Evolutionary conservation across 2,888 invertebrate genomes (phyloP).

Genomic region (Acronicta aceris): DNA sequence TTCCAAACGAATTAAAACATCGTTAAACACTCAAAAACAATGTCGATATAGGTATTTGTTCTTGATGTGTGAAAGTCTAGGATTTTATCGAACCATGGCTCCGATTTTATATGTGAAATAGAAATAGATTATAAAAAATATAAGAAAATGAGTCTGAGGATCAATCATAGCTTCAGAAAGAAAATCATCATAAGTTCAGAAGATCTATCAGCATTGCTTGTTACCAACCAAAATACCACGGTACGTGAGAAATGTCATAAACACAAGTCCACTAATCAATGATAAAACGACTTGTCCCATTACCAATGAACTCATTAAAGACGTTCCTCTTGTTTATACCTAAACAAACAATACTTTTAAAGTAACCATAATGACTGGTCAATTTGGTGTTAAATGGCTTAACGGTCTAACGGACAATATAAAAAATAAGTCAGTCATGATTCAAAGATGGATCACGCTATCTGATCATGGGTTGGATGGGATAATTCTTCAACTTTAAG

Average conservation of each 20-base stretch:
- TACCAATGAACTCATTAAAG: constrained; percentile 47
- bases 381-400: constrained; percentile 42
- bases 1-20: constrained; percentile 18
- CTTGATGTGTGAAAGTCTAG: constrained; percentile 26
- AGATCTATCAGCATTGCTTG: too few species aligned
- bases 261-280: constrained; percentile 21
- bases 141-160: constrained; percentile 10
- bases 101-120: constrained; percentile 26
- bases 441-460: constrained; percentile 32
- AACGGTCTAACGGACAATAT: constrained; percentile 25
- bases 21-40: constrained; percentile 13
- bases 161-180: too few species aligned
- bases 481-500: constrained; percentile 21
- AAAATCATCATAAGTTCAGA: too few species aligned
- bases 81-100: constrained; percentile 13
- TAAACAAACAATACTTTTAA: constrained; percentile 48
- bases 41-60: constrained; percentile 3
- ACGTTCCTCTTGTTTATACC: constrained; percentile 31
- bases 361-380: constrained; percentile 31
- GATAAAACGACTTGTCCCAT: constrained; percentile 38
- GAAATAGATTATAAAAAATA: constrained; percentile 24
- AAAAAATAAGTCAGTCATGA: constrained; percentile 35
- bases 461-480: constrained; percentile 23
- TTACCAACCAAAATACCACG: neutral
- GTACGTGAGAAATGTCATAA: constrained; percentile 21